phyloP scores from a whole-genome alignment of 2,888 invertebrate species.

The Prenolepis imparis region DNA sequence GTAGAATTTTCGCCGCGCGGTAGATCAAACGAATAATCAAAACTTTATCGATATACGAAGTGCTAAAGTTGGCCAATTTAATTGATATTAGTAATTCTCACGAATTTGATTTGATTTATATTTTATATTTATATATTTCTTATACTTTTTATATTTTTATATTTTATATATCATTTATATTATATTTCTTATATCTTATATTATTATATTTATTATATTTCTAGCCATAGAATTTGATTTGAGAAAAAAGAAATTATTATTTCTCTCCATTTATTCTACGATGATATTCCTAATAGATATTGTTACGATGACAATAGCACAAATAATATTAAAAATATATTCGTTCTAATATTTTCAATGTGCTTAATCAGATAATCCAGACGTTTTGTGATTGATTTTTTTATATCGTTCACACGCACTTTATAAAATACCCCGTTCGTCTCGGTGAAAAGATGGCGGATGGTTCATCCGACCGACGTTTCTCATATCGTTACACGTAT shows the following conservation, averaged over 20 bases:
- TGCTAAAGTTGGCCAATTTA: background rate
- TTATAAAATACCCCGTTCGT: slow-evolving; percentile 1
- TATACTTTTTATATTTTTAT: no score
- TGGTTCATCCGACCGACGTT: slow-evolving; percentile 65
- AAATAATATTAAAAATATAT: background rate
- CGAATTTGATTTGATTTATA: no score
- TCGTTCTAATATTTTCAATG: background rate
- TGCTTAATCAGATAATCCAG: background rate
- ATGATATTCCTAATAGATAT: no score
- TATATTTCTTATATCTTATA: no score
- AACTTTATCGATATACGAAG: slow-evolving; percentile 8
- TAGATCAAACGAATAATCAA: no score
- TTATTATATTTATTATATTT: no score
- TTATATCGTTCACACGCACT: background rate
- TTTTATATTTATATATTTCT: no score
- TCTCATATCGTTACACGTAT: slow-evolving; percentile 69
- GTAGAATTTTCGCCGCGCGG: background rate
- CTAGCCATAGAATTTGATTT: background rate
- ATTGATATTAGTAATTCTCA: background rate
- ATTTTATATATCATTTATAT: no score
- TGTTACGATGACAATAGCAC: background rate
- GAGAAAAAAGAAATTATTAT: background rate
- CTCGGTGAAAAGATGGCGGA: slow-evolving; percentile 60
- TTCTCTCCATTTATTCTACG: no score
- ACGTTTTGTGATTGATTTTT: background rate